phyloP scores from a whole-genome alignment of 2,113 vertebrate species.

The Butorides virescens region DNA sequence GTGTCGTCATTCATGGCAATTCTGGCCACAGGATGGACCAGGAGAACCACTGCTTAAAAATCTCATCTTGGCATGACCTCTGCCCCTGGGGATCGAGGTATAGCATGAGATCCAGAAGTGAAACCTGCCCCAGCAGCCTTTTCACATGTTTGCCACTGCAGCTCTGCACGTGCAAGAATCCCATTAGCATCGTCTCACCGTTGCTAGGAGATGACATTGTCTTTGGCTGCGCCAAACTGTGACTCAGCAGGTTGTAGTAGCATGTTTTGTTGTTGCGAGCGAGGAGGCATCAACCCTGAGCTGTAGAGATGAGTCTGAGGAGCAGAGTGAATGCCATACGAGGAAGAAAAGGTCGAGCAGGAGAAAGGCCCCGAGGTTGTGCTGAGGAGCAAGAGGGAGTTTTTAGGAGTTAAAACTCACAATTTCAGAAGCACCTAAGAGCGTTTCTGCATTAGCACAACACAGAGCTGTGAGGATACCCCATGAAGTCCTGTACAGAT shows the following conservation, averaged over 20 bases:
- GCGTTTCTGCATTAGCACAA: background rate
- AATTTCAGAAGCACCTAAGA: background rate
- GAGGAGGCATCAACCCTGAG: background rate
- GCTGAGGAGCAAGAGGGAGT: background rate
- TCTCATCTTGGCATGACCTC: background rate
- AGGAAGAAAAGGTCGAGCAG: background rate
- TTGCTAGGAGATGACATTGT: background rate
- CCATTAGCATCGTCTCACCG: background rate
- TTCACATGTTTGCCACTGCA: background rate
- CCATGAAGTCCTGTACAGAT: background rate
- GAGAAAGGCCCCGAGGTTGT: background rate
- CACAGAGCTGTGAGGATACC: background rate
- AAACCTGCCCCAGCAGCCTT: background rate
- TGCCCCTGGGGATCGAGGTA: background rate
- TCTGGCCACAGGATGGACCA: background rate
- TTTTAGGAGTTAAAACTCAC: background rate
- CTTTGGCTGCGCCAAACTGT: background rate
- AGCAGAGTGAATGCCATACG: accelerated
- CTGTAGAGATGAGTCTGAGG: background rate
- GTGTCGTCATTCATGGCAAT: background rate
- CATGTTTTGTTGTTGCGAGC: background rate
- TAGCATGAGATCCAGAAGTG: background rate
- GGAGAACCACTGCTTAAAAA: background rate
- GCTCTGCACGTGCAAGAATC: background rate
- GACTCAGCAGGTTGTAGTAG: constrained; percentile 31